Percentiles rank a stretch among this genome's conserved stretches.
Conservation (phyloP, 2,888 invertebrate genomes). For the Pseudeuparius sepicola region DNA sequence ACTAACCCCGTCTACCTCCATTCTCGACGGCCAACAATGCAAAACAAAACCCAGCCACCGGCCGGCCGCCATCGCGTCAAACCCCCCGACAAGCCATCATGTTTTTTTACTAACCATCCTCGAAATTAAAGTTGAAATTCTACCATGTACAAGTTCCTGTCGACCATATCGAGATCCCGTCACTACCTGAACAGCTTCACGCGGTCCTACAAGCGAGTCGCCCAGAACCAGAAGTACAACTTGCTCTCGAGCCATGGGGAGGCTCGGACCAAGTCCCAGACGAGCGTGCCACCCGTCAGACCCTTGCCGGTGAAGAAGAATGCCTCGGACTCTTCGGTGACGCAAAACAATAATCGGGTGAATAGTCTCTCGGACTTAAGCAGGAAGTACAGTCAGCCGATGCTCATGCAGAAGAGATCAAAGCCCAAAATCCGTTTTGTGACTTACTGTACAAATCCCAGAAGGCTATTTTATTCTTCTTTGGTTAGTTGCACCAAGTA, state of each 20-base stretch:
- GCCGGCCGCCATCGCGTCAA: constrained; percentile 17
- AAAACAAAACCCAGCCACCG: too few species aligned
- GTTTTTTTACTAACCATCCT: constrained; percentile 21
- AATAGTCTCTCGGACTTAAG: constrained; percentile 7
- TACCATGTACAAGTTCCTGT: constrained; percentile 25
- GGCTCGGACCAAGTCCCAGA: constrained; percentile 1
- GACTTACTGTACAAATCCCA: neutral
- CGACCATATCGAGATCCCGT: constrained; percentile 22
- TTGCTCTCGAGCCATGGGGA: constrained; percentile 1
- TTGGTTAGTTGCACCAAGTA: too few species aligned
- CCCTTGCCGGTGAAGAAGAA: neutral
- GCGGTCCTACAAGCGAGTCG: constrained; percentile 19
- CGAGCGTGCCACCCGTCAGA: neutral
- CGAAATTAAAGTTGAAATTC: constrained; percentile 25
- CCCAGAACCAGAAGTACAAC: constrained; percentile 12
- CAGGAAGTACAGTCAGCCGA: constrained; percentile 4
- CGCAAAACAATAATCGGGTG: neutral
- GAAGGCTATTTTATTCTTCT: neutral
- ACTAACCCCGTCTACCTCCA: too few species aligned
- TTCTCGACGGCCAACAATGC: too few species aligned
- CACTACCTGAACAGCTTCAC: too few species aligned
- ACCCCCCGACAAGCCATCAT: constrained; percentile 22
- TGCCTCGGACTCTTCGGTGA: neutral
- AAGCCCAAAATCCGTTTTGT: neutral
- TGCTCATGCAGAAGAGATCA: neutral